Evolutionary conservation across 2,113 vertebrate species (phyloP).

Genomic region (Sphyrna mokarran): DNA sequence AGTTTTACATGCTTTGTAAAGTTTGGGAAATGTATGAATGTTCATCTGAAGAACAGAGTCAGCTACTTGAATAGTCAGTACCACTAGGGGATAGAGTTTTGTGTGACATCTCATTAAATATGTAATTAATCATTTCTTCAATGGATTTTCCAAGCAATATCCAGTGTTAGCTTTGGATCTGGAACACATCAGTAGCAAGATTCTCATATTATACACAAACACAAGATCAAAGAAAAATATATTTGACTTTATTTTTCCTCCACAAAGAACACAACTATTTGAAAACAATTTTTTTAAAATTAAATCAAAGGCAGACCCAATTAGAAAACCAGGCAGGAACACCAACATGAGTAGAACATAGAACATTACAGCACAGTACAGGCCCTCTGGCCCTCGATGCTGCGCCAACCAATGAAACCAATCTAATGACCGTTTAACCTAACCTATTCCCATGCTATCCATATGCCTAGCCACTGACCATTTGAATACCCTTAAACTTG

Average conservation of each 20-base stretch:
- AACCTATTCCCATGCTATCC: no score
- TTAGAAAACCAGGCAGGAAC: not conserved
- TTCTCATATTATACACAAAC: not conserved
- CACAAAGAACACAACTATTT: not conserved
- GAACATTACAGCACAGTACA: no score
- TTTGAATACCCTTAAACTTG: no score
- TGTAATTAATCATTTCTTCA: not conserved
- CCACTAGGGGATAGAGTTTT: not conserved
- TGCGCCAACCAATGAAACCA: no score
- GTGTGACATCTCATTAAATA: not conserved
- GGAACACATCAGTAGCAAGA: not conserved
- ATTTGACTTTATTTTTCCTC: not conserved
- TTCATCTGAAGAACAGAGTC: not conserved
- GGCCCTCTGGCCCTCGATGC: no score
- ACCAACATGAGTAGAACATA: not conserved
- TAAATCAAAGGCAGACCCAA: not conserved
- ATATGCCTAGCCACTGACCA: no score
- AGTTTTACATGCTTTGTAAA: not conserved
- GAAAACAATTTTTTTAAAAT: not conserved
- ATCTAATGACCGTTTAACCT: no score
- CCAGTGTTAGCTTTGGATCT: not conserved
- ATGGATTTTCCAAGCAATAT: not conserved
- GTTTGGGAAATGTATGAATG: not conserved
- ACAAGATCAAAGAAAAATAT: not conserved
- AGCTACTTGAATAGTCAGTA: not conserved